Conservation (phyloP, 2,888 invertebrate genomes). For the Diplolepis rosae region DNA sequence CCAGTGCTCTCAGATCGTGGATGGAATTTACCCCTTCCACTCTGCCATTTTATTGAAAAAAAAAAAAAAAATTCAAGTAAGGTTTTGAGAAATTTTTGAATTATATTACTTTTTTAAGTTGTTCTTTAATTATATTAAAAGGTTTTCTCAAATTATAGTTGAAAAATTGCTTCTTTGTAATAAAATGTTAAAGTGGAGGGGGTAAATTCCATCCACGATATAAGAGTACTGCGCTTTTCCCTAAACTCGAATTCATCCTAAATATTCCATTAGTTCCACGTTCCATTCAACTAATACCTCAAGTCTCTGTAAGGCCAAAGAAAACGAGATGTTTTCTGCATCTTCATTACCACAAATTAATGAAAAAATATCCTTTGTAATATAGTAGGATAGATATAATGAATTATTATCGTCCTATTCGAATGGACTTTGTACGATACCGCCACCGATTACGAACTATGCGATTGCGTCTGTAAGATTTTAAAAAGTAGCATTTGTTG, state of each 20-base stretch:
- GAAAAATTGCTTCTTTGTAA: too few species aligned
- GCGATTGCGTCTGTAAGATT: constrained; percentile 25
- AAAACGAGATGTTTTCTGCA: constrained; percentile 40
- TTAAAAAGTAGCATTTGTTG: background rate
- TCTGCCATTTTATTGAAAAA: too few species aligned
- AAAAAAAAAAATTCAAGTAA: too few species aligned
- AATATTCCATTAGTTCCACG: constrained; percentile 39
- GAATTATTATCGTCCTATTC: constrained; percentile 32
- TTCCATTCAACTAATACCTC: constrained; percentile 43
- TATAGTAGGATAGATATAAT: constrained; percentile 55
- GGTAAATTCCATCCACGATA: too few species aligned
- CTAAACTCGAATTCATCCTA: constrained; percentile 37
- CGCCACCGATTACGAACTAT: constrained; percentile 30
- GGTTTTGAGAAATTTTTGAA: too few species aligned
- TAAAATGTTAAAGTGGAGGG: too few species aligned
- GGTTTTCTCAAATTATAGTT: too few species aligned
- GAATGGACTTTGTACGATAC: constrained; percentile 38
- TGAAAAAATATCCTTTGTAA: constrained; percentile 58
- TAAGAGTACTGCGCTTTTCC: too few species aligned
- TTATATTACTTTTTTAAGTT: too few species aligned
- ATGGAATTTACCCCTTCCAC: too few species aligned
- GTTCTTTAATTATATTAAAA: too few species aligned
- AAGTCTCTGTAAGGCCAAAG: constrained; percentile 37
- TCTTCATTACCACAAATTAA: constrained; percentile 52
- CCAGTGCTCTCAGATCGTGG: too few species aligned